Base-by-base conservation (phyloP, 2,113 vertebrate genomes). In the Cettia cetti region DNA sequence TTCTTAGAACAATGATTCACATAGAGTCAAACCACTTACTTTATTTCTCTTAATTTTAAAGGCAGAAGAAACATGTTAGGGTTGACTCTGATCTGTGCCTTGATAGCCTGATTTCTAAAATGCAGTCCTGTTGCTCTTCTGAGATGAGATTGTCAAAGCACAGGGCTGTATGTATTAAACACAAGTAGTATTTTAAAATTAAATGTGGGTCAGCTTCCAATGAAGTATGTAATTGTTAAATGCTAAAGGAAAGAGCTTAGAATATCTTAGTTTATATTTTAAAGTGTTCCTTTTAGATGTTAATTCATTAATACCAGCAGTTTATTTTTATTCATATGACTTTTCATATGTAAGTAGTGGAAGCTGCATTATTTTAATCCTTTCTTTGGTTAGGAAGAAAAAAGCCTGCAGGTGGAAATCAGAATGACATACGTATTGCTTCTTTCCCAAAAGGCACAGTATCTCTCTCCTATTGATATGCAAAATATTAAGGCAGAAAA, bases 1-100 rank as follows among this genome's bases (percentile, higher is more conserved):
- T 97, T 95, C 93, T 94, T 85, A 94, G 87, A 94, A 94, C 94
- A 93, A 47, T 96, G 88, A 96, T 92, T 96, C 93, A 84, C 69
- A 56, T 78, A 72, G 52, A 94, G 83, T 93, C 88, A 88, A 82
- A 42, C 33, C 31, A 84, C 71, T 84, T 88, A 66, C n/a, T 93
- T 94, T 87, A 75, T 89, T 94, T 95, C 59, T 69, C 44, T 94
- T 93, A 93, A 94, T 96, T 97, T 95, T 85, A 92, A 93, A 93
- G 44, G 87, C 27, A 61, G 49, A 87, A 88, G 47, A 80, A 94
- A 81, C 4, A 10, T 64, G 35, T 31, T 88, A 71, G 40, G 14
- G 21, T 64, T 81, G 52, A 52, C 53, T 94, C 83, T 89, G 71
- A 44, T 92, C 52, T 1, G 4, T 95, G 64, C 39, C 75, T 56